These are phyloP conservation scores for Orthosia gothica DNA, from an alignment of 2,888 invertebrate genomes.

Conservation along the genomic window DNA sequence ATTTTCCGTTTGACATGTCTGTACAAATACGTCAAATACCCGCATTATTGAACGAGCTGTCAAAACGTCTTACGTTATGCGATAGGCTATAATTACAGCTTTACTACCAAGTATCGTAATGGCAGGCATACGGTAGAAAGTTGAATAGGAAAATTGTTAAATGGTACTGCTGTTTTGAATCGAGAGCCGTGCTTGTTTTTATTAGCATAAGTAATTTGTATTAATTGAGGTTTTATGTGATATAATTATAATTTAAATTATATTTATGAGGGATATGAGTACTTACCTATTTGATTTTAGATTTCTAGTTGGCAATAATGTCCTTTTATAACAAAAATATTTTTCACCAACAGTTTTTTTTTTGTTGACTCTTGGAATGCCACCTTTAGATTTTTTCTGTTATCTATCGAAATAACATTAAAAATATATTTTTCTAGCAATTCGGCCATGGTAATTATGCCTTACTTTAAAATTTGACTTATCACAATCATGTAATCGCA, in stretches of 20 bases:
- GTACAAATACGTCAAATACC: conserved; percentile 35
- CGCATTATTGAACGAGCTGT: conserved; percentile 60
- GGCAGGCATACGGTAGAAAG: conserved; percentile 58
- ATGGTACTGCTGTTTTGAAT: conserved; percentile 42
- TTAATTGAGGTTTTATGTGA: conserved; percentile 28
- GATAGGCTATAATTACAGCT: conserved; percentile 62
- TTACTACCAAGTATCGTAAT: conserved; percentile 40
- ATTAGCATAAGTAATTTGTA: conserved; percentile 31
- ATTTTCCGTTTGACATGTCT: conserved; percentile 47
- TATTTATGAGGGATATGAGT: background rate
- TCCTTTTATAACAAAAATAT: background rate
- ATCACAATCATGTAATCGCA: conserved; percentile 70
- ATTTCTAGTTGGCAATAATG: background rate
- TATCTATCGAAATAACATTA: background rate
- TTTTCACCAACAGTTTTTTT: background rate
- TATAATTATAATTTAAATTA: conserved; percentile 20
- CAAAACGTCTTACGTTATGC: conserved; percentile 63
- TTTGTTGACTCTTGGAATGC: conserved; percentile 5
- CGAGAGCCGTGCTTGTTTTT: conserved; percentile 36
- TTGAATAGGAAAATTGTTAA: conserved; percentile 51
- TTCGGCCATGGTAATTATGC: conserved; percentile 54
- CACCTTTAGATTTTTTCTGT: conserved; percentile 5
- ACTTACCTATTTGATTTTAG: background rate
- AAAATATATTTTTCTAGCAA: conserved; percentile 4
- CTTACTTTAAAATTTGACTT: conserved; percentile 64